phyloP scores from a whole-genome alignment of 2,888 invertebrate species.

The Himalopsyche japonica region DNA sequence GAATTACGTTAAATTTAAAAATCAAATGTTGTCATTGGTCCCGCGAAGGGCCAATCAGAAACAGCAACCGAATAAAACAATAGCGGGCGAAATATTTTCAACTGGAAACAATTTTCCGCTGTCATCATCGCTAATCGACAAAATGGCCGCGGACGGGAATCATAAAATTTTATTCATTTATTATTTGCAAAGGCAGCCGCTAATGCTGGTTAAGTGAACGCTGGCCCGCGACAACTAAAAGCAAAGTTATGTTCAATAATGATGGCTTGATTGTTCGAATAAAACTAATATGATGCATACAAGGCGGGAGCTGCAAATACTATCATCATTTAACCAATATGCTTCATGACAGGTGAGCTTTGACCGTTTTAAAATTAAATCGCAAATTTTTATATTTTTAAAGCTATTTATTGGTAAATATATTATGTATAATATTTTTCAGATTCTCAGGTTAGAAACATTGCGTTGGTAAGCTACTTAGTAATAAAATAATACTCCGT shows the following conservation, averaged over 20 bases:
- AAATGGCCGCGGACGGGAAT: not conserved
- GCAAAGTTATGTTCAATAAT: slow-evolving; percentile 35
- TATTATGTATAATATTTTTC: too few relatives aligned
- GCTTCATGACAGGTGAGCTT: not conserved
- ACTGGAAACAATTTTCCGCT: not conserved
- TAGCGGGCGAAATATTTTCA: not conserved
- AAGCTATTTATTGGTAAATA: too few relatives aligned
- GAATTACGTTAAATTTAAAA: not conserved
- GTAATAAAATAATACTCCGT: too few relatives aligned
- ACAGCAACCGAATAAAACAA: not conserved
- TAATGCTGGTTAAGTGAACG: slow-evolving; percentile 2
- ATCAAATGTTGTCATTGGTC: not conserved
- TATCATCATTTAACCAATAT: not conserved
- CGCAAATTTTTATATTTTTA: too few relatives aligned
- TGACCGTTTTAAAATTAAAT: not conserved
- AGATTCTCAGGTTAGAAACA: too few relatives aligned
- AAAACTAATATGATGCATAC: slow-evolving; percentile 9
- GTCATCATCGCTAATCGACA: not conserved
- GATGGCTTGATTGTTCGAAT: slow-evolving; percentile 23
- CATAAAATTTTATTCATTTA: not conserved
- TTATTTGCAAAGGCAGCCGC: slow-evolving; percentile 6
- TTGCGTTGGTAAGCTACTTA: too few relatives aligned
- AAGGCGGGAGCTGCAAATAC: not conserved
- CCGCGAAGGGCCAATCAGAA: not conserved
- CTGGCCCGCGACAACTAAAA: slow-evolving; percentile 22